phyloP scores from a whole-genome alignment of 1,140 invertebrate species.

The Xylocopa sonorina region DNA sequence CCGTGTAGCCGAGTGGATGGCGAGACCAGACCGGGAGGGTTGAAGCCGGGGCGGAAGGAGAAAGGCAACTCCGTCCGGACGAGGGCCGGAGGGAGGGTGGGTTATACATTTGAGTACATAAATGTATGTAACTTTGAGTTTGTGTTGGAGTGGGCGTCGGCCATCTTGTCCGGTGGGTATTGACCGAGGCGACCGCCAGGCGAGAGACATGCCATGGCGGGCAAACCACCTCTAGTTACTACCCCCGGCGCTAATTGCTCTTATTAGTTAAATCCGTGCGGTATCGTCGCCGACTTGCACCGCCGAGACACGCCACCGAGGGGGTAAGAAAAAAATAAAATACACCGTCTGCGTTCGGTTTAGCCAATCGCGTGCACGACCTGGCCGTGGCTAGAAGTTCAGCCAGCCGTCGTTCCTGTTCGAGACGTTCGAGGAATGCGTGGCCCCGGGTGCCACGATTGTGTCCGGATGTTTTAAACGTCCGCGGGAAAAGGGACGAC shows the following conservation, averaged over 20 bases:
- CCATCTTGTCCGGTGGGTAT: conserved; percentile 83
- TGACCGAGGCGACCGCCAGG: conserved; percentile 81
- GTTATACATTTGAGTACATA: conserved; percentile 83
- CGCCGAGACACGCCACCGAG: neutral
- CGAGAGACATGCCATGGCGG: conserved; percentile 77
- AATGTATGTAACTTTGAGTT: conserved; percentile 82
- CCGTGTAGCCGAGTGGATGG: conserved; percentile 75
- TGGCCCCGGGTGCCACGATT: too few relatives aligned
- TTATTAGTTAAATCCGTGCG: conserved; percentile 78
- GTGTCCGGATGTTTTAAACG: too few relatives aligned
- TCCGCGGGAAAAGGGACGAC: neutral
- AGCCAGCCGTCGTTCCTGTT: too few relatives aligned
- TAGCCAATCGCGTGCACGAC: neutral
- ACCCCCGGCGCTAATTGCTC: conserved; percentile 80
- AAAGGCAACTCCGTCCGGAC: conserved; percentile 77
- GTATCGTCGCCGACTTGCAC: conserved; percentile 33
- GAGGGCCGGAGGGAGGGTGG: too few relatives aligned
- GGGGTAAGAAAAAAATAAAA: conserved; percentile 46
- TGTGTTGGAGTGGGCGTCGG: conserved; percentile 82
- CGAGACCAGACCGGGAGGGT: conserved; percentile 75
- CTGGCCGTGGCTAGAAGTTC: neutral
- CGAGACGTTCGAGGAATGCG: too few relatives aligned
- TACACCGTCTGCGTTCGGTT: neutral
- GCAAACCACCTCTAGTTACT: conserved; percentile 78
- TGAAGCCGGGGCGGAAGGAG: conserved; percentile 75